These are phyloP conservation scores for Aphelenchoides besseyi DNA, from an alignment of 1,140 invertebrate species.

Conservation along the genomic window DNA sequence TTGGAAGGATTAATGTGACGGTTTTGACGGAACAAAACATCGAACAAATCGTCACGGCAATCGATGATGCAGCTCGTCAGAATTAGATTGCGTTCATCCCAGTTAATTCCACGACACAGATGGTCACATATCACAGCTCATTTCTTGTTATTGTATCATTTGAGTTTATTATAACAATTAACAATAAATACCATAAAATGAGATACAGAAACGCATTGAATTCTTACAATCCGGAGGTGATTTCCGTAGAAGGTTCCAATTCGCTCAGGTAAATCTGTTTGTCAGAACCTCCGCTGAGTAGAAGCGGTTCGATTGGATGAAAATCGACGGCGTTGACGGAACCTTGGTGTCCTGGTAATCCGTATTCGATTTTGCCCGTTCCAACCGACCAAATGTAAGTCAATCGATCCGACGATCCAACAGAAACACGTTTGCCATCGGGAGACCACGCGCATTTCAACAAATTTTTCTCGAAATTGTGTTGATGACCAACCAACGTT, in stretches of 20 bases:
- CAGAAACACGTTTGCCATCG: slow-evolving; percentile 76
- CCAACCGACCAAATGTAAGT: slow-evolving; percentile 97
- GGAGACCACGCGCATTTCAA: slow-evolving; percentile 82
- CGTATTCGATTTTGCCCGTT: slow-evolving; percentile 81
- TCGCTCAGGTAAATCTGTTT: slow-evolving; percentile 93
- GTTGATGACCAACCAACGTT: slow-evolving; percentile 85
- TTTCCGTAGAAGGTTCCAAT: slow-evolving; percentile 24
- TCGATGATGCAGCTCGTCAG: slow-evolving; percentile 11
- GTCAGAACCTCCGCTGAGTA: slow-evolving; percentile 75
- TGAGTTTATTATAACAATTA: slow-evolving; percentile 7
- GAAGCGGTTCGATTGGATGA: slow-evolving; percentile 87
- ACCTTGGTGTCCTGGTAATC: slow-evolving; percentile 94
- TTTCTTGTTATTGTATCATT: background rate
- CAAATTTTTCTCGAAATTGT: slow-evolving; percentile 91
- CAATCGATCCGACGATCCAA: slow-evolving; percentile 89
- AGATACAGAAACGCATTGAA: background rate
- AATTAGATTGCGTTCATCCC: no score
- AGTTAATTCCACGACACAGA: no score
- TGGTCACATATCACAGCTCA: slow-evolving; percentile 13
- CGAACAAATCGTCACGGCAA: background rate
- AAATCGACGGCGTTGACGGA: slow-evolving; percentile 95
- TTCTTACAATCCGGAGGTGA: background rate
- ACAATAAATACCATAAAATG: background rate
- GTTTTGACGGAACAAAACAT: slow-evolving; percentile 6
- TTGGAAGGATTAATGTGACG: background rate